Evolutionary conservation across 2,888 invertebrate genomes (phyloP).

Genomic region (Dyspetes luteomarginatus): DNA sequence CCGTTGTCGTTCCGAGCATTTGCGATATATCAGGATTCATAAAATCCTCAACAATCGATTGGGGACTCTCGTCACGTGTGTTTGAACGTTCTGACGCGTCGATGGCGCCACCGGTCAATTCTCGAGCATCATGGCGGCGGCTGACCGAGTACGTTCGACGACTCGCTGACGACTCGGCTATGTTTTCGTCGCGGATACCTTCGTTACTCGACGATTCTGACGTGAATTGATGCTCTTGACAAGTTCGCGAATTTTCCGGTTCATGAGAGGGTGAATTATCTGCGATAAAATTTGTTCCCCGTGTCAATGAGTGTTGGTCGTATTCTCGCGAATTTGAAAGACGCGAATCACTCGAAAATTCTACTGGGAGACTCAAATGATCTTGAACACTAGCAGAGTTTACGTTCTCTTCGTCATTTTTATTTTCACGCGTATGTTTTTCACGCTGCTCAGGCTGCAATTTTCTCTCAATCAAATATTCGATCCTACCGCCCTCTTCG

Average conservation of each 20-base stretch:
- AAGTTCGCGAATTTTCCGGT: not conserved
- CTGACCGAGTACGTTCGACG: not conserved
- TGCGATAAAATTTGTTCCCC: no score
- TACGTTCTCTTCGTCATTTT: not conserved
- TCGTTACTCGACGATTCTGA: constrained; percentile 10
- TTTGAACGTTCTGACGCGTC: not conserved
- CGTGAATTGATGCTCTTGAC: not conserved
- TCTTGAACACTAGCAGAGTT: constrained; percentile 1
- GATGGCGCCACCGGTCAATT: not conserved
- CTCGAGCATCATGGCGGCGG: not conserved
- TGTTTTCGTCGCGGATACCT: not conserved
- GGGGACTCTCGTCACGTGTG: constrained; percentile 6
- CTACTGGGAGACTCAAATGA: not conserved
- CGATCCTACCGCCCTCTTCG: constrained; percentile 66
- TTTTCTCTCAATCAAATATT: constrained; percentile 60
- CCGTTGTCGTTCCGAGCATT: constrained; percentile 79
- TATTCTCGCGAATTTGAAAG: constrained; percentile 12
- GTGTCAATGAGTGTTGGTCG: not conserved
- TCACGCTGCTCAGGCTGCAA: constrained; percentile 52
- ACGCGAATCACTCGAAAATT: constrained; percentile 30
- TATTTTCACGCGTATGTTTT: not conserved
- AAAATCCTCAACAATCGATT: constrained; percentile 66
- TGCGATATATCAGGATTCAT: constrained; percentile 74
- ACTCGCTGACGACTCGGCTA: constrained; percentile 24
- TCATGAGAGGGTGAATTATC: no score